These are phyloP conservation scores for Aphidoletes aphidimyza DNA, from an alignment of 2,888 invertebrate species.

Conservation along the genomic window DNA sequence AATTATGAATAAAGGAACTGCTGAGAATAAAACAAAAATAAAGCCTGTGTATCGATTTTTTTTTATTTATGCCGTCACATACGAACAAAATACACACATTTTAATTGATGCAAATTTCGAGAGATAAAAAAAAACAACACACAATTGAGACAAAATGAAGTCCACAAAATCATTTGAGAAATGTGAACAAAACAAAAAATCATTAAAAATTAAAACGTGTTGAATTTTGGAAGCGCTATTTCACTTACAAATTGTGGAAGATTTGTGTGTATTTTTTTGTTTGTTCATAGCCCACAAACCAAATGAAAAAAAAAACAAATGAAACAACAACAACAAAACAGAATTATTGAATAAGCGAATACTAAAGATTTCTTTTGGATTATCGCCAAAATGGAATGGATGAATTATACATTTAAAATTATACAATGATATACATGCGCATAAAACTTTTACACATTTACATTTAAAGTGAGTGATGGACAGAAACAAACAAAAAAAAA, in stretches of 20 bases:
- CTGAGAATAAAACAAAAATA: not conserved
- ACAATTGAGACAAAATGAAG: not conserved
- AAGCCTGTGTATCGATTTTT: not conserved
- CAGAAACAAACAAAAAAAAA: not conserved
- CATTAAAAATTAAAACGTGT: not conserved
- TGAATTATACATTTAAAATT: constrained; percentile 32
- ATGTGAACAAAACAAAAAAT: not conserved
- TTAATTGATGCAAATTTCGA: not conserved
- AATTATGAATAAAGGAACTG: constrained; percentile 44
- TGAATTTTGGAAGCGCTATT: constrained; percentile 26
- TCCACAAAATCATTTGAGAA: not conserved
- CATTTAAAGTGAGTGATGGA: not conserved
- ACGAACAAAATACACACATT: not conserved
- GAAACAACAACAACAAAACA: not conserved
- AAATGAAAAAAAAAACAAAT: no score
- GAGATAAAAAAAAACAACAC: not conserved
- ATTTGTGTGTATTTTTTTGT: constrained; percentile 33
- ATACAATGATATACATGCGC: constrained; percentile 42
- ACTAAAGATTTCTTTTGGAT: constrained; percentile 17
- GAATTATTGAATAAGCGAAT: constrained; percentile 35
- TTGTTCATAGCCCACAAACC: no score
- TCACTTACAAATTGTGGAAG: constrained; percentile 27
- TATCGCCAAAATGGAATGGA: not conserved
- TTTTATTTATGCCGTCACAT: not conserved
- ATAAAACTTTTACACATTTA: constrained; percentile 30